Conservation (phyloP, 2,113 vertebrate species). For the Sterna hirundo region DNA sequence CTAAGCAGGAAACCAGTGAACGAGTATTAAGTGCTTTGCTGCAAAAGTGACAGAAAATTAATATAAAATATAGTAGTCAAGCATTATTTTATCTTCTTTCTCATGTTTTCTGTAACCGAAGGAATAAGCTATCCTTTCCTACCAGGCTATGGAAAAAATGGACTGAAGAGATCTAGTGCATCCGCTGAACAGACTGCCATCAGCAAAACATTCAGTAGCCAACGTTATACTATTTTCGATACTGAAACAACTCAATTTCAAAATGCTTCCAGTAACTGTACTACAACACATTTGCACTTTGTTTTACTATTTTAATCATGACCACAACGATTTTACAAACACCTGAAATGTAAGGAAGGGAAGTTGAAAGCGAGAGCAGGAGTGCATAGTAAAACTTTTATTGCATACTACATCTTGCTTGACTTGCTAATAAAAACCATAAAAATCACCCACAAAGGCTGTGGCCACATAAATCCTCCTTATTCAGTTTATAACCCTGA, state of each 20-base stretch:
- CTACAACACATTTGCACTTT: neutral
- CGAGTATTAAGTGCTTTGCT: neutral
- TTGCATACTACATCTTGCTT: constrained; percentile 49
- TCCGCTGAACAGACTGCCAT: neutral
- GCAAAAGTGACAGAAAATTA: neutral
- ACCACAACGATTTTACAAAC: constrained; percentile 35
- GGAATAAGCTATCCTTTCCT: neutral
- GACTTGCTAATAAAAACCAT: constrained; percentile 65
- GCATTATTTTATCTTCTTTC: neutral
- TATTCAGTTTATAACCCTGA: constrained; percentile 23
- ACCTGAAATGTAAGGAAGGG: neutral
- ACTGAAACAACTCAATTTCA: neutral
- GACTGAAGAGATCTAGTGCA: neutral
- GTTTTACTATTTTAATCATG: constrained; percentile 26
- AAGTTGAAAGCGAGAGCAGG: constrained; percentile 33
- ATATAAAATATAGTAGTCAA: neutral
- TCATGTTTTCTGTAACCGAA: neutral
- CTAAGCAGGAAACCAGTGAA: neutral
- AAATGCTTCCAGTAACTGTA: neutral
- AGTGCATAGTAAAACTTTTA: constrained; percentile 54
- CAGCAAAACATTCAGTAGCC: neutral
- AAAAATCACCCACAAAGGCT: constrained; percentile 49
- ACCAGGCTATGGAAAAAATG: neutral
- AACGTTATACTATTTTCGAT: neutral
- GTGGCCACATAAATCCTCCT: constrained; percentile 55